Evolutionary conservation across 2,113 vertebrate genomes (phyloP).

Genomic region (Lathamus discolor): DNA sequence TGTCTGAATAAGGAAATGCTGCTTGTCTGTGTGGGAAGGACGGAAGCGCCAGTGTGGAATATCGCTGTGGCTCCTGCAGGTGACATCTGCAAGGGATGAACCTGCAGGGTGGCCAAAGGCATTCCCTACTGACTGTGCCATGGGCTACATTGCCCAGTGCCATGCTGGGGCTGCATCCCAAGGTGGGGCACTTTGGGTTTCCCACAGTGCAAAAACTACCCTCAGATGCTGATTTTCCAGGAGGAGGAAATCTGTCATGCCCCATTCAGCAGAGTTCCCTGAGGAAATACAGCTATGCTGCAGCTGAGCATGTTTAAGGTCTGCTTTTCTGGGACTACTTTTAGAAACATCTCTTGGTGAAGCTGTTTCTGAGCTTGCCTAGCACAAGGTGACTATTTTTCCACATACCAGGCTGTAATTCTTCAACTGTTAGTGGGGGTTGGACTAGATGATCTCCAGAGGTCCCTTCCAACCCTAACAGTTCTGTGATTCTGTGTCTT

Average conservation of each 20-base stretch:
- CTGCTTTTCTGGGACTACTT: not conserved
- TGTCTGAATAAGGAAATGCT: not conserved
- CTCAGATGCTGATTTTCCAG: rapidly evolving
- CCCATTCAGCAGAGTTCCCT: not conserved
- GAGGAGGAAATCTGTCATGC: not conserved
- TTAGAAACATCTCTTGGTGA: not conserved
- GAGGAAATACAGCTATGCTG: not conserved
- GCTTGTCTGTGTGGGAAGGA: not conserved
- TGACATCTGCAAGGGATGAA: not conserved
- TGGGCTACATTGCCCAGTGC: not conserved
- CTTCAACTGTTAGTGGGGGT: not conserved
- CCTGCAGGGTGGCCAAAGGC: rapidly evolving
- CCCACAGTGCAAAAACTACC: not conserved
- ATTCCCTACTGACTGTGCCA: not conserved
- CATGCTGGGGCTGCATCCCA: rapidly evolving
- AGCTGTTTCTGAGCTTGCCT: not conserved
- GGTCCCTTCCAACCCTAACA: not conserved
- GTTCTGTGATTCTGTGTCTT: not conserved
- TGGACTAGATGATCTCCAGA: not conserved
- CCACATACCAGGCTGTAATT: not conserved
- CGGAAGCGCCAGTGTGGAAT: rapidly evolving
- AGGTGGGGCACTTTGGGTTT: not conserved
- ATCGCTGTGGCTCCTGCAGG: rapidly evolving
- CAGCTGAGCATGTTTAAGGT: not conserved
- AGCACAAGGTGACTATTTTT: not conserved